Percentiles rank a stretch among this genome's conserved stretches.
Evolutionary conservation across 2,888 invertebrate genomes (phyloP).

Genomic region (Leptinotarsa tumamoca): DNA sequence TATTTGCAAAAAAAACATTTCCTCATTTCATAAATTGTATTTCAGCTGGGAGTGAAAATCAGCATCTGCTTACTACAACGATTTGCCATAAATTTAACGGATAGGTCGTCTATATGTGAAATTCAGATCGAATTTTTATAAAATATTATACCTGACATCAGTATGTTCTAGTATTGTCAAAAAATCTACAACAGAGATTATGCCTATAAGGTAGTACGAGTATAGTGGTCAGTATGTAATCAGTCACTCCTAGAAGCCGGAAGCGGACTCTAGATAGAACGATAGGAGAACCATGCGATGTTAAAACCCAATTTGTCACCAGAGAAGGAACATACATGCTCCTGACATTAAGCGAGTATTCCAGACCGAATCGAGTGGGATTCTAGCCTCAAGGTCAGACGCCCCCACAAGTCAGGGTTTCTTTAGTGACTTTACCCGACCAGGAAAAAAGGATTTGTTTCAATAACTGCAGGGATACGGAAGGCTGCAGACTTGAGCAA

Average conservation of each 20-base stretch:
- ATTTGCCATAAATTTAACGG: too few relatives aligned
- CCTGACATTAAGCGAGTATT: conserved; percentile 96
- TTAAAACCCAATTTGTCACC: conserved; percentile 97
- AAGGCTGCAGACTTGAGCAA: conserved; percentile 97
- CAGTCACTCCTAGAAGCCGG: conserved; percentile 65
- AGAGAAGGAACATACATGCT: conserved; percentile 97
- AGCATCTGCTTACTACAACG: too few relatives aligned
- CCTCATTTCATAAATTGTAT: too few relatives aligned
- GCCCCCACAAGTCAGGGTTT: conserved; percentile 87
- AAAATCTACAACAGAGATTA: too few relatives aligned
- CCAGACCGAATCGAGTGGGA: conserved; percentile 93
- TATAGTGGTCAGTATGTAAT: conserved; percentile 54
- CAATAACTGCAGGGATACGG: conserved; percentile 98
- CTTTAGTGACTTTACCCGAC: conserved; percentile 82
- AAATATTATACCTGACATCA: too few relatives aligned
- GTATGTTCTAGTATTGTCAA: too few relatives aligned
- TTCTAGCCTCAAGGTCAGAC: conserved; percentile 78
- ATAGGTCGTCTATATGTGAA: too few relatives aligned
- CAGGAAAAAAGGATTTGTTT: conserved; percentile 93
- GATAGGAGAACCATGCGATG: conserved; percentile 73
- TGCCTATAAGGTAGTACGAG: too few relatives aligned
- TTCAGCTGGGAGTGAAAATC: too few relatives aligned
- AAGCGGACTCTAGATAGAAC: conserved; percentile 63
- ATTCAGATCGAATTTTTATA: too few relatives aligned
- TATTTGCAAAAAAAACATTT: too few relatives aligned